Evolutionary conservation across 2,888 invertebrate species (phyloP).

Genomic region (Emmelina monodactyla): DNA sequence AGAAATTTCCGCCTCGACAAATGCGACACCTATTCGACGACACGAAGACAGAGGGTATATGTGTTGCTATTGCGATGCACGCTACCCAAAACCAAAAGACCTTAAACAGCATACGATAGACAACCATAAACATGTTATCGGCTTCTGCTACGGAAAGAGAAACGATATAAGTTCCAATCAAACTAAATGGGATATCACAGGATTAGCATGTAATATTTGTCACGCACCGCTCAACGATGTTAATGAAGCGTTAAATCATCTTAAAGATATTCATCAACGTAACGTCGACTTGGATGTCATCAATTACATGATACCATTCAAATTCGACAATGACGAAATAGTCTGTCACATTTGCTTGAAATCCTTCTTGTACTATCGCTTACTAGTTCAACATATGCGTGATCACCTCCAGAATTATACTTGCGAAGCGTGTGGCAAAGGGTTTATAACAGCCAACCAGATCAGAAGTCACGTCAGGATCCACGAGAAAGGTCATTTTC

Average conservation of each 20-base stretch:
- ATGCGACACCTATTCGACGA: constrained; percentile 41
- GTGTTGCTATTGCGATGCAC: constrained; percentile 35
- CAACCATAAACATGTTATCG: constrained; percentile 27
- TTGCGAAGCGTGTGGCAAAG: constrained; percentile 23
- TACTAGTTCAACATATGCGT: constrained; percentile 17
- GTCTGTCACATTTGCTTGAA: constrained; percentile 7
- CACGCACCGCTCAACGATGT: constrained; percentile 16
- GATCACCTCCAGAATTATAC: constrained; percentile 19
- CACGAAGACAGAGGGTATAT: constrained; percentile 31
- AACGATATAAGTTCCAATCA: no score
- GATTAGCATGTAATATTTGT: constrained; percentile 27
- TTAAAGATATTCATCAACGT: constrained; percentile 21
- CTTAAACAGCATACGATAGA: constrained; percentile 32
- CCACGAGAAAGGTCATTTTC: constrained; percentile 19
- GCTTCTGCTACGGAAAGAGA: constrained; percentile 18
- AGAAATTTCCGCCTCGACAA: no score
- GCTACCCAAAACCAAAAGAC: constrained; percentile 26
- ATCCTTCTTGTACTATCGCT: not conserved
- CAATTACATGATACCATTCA: constrained; percentile 29
- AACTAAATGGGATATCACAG: constrained; percentile 36
- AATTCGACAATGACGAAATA: constrained; percentile 19
- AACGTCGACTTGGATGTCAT: constrained; percentile 21
- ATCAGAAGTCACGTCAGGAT: constrained; percentile 10
- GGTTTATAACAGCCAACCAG: constrained; percentile 36
- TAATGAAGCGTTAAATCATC: constrained; percentile 22